phyloP scores from a whole-genome alignment of 1,140 invertebrate species.

The Papilio helenus region DNA sequence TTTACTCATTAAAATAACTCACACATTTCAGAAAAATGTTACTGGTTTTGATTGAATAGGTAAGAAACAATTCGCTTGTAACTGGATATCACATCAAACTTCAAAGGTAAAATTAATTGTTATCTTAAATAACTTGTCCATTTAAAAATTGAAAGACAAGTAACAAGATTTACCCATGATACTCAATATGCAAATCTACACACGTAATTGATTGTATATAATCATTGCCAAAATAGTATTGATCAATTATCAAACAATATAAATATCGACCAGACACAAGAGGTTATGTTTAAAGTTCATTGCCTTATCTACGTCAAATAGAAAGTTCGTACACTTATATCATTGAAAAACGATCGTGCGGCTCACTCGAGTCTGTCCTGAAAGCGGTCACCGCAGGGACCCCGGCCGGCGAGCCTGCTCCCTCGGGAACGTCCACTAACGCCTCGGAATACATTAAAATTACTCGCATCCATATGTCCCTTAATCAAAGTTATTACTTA shows the following conservation, averaged over 20 bases:
- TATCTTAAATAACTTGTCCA: no score
- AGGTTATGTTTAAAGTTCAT: background rate
- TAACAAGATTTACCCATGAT: no score
- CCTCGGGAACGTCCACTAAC: conserved; percentile 63
- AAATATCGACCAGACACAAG: background rate
- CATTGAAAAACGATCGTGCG: conserved; percentile 39
- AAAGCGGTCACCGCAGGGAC: conserved; percentile 47
- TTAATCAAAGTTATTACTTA: conserved; percentile 78
- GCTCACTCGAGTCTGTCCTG: conserved; percentile 7
- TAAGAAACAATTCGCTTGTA: background rate
- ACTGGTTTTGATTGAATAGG: background rate
- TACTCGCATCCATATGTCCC: conserved; percentile 64
- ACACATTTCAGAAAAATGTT: background rate
- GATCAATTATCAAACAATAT: background rate
- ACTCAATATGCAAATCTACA: no score
- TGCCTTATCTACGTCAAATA: background rate
- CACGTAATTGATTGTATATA: no score
- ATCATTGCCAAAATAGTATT: no score
- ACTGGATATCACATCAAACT: no score
- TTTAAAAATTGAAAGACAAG: no score
- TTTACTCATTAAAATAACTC: conserved; percentile 29
- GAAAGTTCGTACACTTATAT: conserved; percentile 33
- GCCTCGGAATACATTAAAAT: conserved; percentile 78
- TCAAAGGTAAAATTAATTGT: no score
- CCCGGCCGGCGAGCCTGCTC: conserved; percentile 50